Evolutionary conservation across 2,797 vertebrate species (phyloP), one percentile per base, ranked within the genome.

Genomic region (Phataginus tricuspis): DNA sequence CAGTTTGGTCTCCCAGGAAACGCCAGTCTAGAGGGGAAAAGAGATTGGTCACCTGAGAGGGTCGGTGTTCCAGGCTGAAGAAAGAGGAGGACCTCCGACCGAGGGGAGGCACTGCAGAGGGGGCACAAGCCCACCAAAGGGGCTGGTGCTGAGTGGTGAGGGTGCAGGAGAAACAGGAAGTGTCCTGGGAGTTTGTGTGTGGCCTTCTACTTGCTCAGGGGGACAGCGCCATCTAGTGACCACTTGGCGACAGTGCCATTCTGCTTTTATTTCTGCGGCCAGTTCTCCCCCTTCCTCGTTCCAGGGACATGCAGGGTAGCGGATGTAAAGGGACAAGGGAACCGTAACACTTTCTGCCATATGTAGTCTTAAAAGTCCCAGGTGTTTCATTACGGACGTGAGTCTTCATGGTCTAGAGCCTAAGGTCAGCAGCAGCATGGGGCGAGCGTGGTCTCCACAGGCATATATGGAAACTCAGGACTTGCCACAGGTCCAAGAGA

Each of bases 171-270:
- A 74, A 59, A 66, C 12, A 1, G 0, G 55, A 39, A 42, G 9
- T 6, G 31, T 27, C 25, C 23, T 14, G 8, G 18, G 13, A 15
- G 0, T 27, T 9, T 11, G 0, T 1, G 3, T 61, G 49, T 6
- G 0, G 37, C 68, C 61, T 49, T 29, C 37, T 1, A 15, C 29
- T 18, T 2, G 3, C 61, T 9, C 4, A 0, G 61, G 53, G 53
- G 0, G 8, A 42, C 51, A 42, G 64, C 19, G 42, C 86, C 91
- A 68, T 51, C 95, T 93, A 31, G 94, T 25, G 92, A 2, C 79
- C 37, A 29, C 5, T 0, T 2, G 1, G 61, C 1, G 0, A 7
- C 42, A 93, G n/a, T 12, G 39, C 42, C 34, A 18, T 2, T n/a
- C 16, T 2, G 0, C 63, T 51, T 21, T 42, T 53, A 6, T 45